Percentiles rank a stretch among this genome's conserved stretches.
Conservation (phyloP, 1,140 invertebrate genomes). For the Nephotettix cincticeps region DNA sequence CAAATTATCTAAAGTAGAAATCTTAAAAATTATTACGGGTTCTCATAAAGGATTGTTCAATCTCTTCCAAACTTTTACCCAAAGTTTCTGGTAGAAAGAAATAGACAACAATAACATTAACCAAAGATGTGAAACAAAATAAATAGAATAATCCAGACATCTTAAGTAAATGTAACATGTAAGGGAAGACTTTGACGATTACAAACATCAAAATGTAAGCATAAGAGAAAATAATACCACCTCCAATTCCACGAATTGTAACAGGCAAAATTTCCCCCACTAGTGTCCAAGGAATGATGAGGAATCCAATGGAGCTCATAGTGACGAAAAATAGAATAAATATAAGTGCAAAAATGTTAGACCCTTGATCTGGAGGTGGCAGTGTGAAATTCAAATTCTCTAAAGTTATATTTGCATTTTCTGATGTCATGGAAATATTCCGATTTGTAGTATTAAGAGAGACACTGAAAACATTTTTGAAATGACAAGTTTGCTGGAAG, state of each 20-base stretch:
- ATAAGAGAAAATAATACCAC: conserved; percentile 56
- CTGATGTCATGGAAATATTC: not conserved
- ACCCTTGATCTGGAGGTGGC: too few relatives aligned
- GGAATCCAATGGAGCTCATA: conserved; percentile 54
- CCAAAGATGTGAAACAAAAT: conserved; percentile 57
- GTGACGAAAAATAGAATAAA: conserved; percentile 54
- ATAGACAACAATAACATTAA: conserved; percentile 58
- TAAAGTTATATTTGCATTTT: too few relatives aligned
- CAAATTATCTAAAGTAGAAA: too few relatives aligned
- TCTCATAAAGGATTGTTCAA: conserved; percentile 49
- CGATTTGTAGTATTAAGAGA: not conserved
- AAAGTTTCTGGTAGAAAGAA: conserved; percentile 72
- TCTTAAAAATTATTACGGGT: not conserved
- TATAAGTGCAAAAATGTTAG: conserved; percentile 36
- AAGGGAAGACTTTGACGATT: conserved; percentile 62
- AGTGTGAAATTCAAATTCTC: too few relatives aligned
- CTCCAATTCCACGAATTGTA: conserved; percentile 52
- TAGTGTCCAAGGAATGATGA: conserved; percentile 64
- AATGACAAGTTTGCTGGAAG: conserved; percentile 6
- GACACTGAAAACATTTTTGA: not conserved
- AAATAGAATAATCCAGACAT: conserved; percentile 59
- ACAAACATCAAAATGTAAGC: conserved; percentile 66
- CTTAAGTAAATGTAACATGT: conserved; percentile 52
- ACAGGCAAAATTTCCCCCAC: conserved; percentile 51
- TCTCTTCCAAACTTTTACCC: conserved; percentile 61